These are phyloP conservation scores for Metacarcinus magister DNA, from an alignment of 2,888 invertebrate species.

Conservation along the genomic window DNA sequence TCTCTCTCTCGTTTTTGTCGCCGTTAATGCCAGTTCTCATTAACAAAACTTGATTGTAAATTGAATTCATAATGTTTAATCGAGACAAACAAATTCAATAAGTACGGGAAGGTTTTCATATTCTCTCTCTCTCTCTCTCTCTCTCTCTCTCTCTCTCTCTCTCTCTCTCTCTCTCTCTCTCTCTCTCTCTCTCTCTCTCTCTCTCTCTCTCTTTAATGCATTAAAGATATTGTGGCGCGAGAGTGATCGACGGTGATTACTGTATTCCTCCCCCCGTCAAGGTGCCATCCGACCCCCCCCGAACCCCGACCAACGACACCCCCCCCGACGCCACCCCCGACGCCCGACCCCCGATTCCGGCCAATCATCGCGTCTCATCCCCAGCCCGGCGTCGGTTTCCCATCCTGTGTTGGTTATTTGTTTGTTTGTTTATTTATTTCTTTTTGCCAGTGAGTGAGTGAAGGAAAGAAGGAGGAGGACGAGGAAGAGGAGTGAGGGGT, in stretches of 20 bases:
- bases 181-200: constrained; percentile 3
- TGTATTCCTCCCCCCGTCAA: background rate
- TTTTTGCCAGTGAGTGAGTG: background rate
- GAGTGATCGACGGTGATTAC: background rate
- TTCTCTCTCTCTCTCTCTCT: background rate
- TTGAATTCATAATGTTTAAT: background rate
- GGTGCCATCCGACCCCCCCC: background rate
- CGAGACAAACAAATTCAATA: background rate
- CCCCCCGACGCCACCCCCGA: background rate
- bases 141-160: constrained; percentile 39
- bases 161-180: constrained; percentile 50
- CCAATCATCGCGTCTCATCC: background rate
- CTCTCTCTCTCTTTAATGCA: background rate
- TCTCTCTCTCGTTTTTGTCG: background rate
- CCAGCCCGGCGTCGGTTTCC: background rate
- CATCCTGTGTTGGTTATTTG: background rate
- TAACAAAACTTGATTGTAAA: background rate
- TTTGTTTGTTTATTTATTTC: background rate
- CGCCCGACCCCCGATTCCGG: background rate
- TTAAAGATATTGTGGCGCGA: background rate
- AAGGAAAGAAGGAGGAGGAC: background rate
- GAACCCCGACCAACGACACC: background rate
- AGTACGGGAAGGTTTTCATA: background rate
- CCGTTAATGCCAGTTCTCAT: background rate
- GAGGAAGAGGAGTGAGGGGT: background rate